phyloP scores from a whole-genome alignment of 1,140 invertebrate genomes.

The Asbolus verrucosus region DNA sequence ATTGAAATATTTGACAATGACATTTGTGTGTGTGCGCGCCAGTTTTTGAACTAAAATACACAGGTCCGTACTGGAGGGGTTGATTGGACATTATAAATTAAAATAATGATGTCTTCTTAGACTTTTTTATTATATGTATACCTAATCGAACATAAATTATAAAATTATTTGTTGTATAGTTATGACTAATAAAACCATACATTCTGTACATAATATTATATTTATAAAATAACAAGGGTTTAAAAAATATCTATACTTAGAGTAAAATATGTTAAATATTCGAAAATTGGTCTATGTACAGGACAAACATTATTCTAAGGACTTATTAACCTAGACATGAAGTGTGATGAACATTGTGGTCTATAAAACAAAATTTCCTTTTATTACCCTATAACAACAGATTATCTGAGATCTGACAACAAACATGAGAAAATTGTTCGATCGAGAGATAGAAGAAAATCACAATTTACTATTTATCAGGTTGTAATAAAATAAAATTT shows the following conservation, averaged over 20 bases:
- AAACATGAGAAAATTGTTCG: background rate
- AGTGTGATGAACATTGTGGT: conserved; percentile 10
- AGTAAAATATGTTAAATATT: conserved; percentile 6
- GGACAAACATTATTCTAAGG: conserved; percentile 9
- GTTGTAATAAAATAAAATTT: conserved; percentile 33
- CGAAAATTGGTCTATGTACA: conserved; percentile 22
- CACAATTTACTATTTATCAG: conserved; percentile 15
- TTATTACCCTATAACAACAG: conserved; percentile 15
- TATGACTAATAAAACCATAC: conserved; percentile 21
- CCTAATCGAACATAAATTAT: conserved; percentile 34
- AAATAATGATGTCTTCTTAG: too few species aligned
- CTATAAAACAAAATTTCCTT: conserved; percentile 3
- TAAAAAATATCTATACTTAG: conserved; percentile 25
- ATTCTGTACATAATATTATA: conserved; percentile 23
- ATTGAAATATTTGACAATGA: too few species aligned
- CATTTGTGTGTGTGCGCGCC: too few species aligned
- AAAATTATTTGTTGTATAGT: conserved; percentile 13
- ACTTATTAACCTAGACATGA: conserved; percentile 19
- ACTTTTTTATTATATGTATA: conserved; percentile 11
- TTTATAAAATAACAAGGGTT: conserved; percentile 29
- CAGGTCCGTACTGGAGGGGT: too few species aligned
- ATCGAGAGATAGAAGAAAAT: background rate
- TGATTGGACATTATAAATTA: too few species aligned
- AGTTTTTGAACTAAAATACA: too few species aligned
- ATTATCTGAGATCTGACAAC: conserved; percentile 24